phyloP scores from a whole-genome alignment of 2,888 invertebrate species.

The Choristoneura rosaceana region DNA sequence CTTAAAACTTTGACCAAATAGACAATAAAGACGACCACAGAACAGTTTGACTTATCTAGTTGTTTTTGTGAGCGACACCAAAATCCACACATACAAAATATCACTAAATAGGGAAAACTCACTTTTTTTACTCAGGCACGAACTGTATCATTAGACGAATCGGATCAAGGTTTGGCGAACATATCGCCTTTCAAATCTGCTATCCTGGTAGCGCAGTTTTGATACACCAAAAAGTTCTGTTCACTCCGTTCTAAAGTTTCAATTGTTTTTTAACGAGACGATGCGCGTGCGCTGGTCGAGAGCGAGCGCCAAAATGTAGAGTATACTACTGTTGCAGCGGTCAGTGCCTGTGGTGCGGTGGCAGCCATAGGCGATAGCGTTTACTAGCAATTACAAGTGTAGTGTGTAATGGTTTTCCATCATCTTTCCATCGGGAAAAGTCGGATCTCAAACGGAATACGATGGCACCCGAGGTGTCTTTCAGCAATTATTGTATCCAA shows the following conservation, averaged over 20 bases:
- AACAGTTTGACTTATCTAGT: no score
- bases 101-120: slow-evolving; percentile 14
- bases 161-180: slow-evolving; percentile 32
- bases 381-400: no score
- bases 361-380: slow-evolving; percentile 8
- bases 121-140: slow-evolving; percentile 12
- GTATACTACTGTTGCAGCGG: slow-evolving; percentile 16
- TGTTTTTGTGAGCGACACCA: no score
- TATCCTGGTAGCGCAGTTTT: slow-evolving; percentile 47
- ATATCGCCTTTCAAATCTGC: slow-evolving; percentile 60
- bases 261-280: neutral
- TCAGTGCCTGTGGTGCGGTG: slow-evolving; percentile 33
- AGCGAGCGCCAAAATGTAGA: slow-evolving; percentile 35
- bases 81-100: no score
- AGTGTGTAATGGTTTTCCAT: no score
- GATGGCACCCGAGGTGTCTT: no score
- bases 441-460: no score
- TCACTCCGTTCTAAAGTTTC: neutral
- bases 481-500: no score
- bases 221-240: slow-evolving; percentile 4
- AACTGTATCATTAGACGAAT: slow-evolving; percentile 12
- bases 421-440: no score
- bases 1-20: no score
- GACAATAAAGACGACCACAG: no score
- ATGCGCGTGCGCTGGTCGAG: slow-evolving; percentile 30